phyloP scores from a whole-genome alignment of 2,113 vertebrate genomes.

The Vombatus ursinus region DNA sequence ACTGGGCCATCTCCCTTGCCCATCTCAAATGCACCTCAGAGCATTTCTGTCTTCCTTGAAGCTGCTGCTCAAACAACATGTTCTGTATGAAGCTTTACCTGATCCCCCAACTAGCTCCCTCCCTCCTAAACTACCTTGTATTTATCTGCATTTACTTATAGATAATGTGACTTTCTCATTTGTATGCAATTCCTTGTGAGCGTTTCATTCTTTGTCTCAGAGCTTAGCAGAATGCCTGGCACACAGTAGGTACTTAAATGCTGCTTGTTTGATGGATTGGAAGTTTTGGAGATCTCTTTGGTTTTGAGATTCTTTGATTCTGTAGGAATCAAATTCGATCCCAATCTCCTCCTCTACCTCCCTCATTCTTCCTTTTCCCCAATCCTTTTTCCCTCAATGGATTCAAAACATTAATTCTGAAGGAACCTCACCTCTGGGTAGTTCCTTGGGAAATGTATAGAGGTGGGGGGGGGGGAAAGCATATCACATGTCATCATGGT shows the following conservation, averaged over 20 bases:
- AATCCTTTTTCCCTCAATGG: not conserved
- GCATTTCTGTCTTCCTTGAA: not conserved
- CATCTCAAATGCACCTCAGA: not conserved
- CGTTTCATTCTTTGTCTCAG: not conserved
- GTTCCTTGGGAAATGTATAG: not conserved
- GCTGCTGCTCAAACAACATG: not conserved
- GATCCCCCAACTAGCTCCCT: not conserved
- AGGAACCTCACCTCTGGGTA: not conserved
- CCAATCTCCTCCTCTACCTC: not conserved
- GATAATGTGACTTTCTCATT: not conserved
- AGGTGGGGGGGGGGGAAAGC: not conserved
- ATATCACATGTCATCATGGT: not conserved
- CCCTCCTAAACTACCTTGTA: not conserved
- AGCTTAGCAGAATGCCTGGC: not conserved
- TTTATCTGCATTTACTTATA: not conserved
- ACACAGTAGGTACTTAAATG: not conserved
- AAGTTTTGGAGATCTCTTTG: not conserved
- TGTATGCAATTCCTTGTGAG: not conserved
- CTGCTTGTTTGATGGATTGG: not conserved
- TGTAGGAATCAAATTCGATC: not conserved
- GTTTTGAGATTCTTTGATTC: not conserved
- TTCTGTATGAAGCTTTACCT: not conserved
- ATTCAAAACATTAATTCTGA: not conserved
- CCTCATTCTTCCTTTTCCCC: not conserved
- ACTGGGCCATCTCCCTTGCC: not conserved